Evolutionary conservation across 2,797 vertebrate species (phyloP), one percentile per base, ranked within the genome.

Genomic region (Harpagifer antarcticus): DNA sequence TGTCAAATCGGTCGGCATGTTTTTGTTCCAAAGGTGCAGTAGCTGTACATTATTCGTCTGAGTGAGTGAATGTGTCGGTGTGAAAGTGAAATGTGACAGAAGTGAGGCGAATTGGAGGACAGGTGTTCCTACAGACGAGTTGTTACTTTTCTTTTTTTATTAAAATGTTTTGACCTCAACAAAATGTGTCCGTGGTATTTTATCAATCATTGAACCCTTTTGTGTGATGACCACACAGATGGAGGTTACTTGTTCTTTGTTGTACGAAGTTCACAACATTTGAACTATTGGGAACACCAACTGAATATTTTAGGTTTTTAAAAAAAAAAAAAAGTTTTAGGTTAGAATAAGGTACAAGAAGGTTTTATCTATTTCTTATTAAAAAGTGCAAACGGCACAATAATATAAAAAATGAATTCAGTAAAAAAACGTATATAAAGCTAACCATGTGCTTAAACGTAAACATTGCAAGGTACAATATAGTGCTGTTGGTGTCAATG

Each of bases 111-210:
- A 54, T 67, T 69, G 59, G 57, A 61, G 67, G 66, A 70, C 42
- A 70, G n/a, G 3, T 79, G 80, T 89, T 87, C 83, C 82, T 87
- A 85, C 52, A 70, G 66, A 66, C 70, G 31, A 74, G 52, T 68
- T 74, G 75, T 78, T 76, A 12, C 3, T 23, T 72, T 80, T 52
- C 72, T 45, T 64, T 88, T 89, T 89, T 70, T 12, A 90, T 88
- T 87, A 93, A 93, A 92, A 83, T 63, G 68, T 75, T 90, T 86
- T 88, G 87, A 90, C 79, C 68, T 83, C 45, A 82, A 68, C 1
- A 59, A 66, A 69, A 37, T 55, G 68, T 45, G 42, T 12, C 27
- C 2, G 19, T 53, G 48, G 19, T 77, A 1, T 61, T 82, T 76
- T 48, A 3, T 81, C 12, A 9, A 1, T 14, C 13, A 27, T 54